Evolutionary conservation across 92 coral and sea anemone species (phyloP), one percentile per base, ranked within the genome.

Genomic region (Zoanthus sansibaricus): DNA sequence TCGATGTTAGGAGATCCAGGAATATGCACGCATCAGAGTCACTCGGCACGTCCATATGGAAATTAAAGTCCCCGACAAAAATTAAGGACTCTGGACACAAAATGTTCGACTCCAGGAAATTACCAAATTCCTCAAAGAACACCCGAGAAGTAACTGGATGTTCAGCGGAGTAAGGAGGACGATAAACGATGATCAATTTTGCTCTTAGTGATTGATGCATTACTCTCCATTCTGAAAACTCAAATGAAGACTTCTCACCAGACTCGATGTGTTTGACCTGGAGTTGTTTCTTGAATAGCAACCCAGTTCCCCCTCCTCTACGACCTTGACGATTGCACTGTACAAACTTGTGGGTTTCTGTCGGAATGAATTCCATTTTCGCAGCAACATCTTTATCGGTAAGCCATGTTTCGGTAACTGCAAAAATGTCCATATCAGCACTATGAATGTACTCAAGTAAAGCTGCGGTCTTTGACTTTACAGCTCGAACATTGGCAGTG

Each of bases 341-440:
- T 46, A 87, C 75, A 80, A 87, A 87, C 75, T 80, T 87, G 73
- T 87, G 87, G 37, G 83, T 88, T 18, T 70, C 83, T 72, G 91
- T 68, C 49, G 83, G 70, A 59, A 73, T 73, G 74, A 88, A 82
- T 78, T 88, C 77, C 42, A 71, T 70, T 52, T 52, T 87, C 11
- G 92, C 85, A 5, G 92, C 92, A 66, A 71, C 67, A 73, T 89
- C 88, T 25, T 83, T 69, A 25, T 84, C 72, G 32, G 48, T 17
- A 55, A 89, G 75, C 92, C 88, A 83, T 21, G 88, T 84, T 48
- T 89, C 92, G 48, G 92, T 89, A 6, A 83, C 9, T 7, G 86
- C 86, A 54, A 89, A 89, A n/a, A 83, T 7, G 46, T 89, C 88
- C 30, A 64, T 44, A 52, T 84, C 73, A 49, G 83, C 47, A 20